Base-by-base conservation (phyloP, 2,797 vertebrate genomes). In the Crax fasciolata region DNA sequence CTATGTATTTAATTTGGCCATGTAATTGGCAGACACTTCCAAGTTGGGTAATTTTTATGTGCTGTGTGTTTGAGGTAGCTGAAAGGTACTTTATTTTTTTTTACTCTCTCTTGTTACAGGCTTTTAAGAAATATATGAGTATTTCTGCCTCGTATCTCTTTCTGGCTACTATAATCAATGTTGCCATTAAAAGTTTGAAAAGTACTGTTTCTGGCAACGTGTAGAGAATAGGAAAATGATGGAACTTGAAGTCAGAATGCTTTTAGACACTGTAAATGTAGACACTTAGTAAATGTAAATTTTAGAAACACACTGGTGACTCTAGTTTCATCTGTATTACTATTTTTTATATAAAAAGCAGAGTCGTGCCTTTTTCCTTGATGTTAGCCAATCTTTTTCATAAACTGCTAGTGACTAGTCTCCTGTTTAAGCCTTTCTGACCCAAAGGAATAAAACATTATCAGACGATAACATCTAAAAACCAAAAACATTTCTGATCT, bases 1-100 rank as follows among this genome's bases (percentile, higher is more conserved):
- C 77, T 79, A 2, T 70, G 57, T 87, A 41, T 89, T 89, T 95
- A 90, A 89, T 94, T 87, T 95, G 76, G 25, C n/a, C 23, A 3
- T 71, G 71, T 90, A 85, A 85, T 80, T 68, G 46, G 35, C 84
- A 92, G 84, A 52, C 20, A 21, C 17, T 90, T 92, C 72, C 58
- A 78, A 58, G 41, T 43, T 52, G 21, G 49, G 18, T 90, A 18
- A 30, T 35, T 74, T 95, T 67, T 57, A 59, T 75, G 51, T 13
- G 52, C 16, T 74, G 13, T 52, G 12, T 82, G 52, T 81, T 96
- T 89, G 89, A 73, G 65, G 28, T 32, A 66, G 49, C 38, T 65
- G 61, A 72, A 95, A 54, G 52, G 27, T 28, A 41, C 18, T 66
- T 77, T 38, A 27, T 13, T 51, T 71, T 39, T 28, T 46, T 54